Conservation (phyloP, 2,888 invertebrate genomes). For the Mactromeris polynyma region DNA sequence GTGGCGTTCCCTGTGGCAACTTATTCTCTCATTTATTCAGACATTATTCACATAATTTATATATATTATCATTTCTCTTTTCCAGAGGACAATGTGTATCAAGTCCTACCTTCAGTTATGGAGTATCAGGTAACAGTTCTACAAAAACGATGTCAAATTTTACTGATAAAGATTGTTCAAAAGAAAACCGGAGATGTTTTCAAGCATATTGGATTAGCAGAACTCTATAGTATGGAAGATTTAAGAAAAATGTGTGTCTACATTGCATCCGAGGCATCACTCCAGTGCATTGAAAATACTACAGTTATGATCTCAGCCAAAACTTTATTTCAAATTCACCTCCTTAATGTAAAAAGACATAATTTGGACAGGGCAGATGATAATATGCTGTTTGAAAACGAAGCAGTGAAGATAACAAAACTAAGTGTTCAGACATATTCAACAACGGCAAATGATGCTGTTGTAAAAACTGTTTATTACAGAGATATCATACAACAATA, state of each 20-base stretch:
- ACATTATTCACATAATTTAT: no score
- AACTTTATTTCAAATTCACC: background rate
- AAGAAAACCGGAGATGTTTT: background rate
- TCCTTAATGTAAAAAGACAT: background rate
- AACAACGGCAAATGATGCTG: no score
- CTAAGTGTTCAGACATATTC: background rate
- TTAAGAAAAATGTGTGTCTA: background rate
- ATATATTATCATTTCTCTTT: background rate
- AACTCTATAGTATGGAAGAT: background rate
- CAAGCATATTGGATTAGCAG: background rate
- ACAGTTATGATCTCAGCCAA: background rate
- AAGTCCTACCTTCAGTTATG: background rate
- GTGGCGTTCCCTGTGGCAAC: no score
- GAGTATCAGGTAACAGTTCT: conserved; percentile 18
- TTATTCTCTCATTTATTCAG: no score
- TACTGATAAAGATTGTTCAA: background rate
- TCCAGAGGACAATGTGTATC: conserved; percentile 15
- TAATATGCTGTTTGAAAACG: background rate
- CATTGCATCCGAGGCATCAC: background rate
- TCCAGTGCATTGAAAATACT: background rate
- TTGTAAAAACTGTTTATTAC: no score
- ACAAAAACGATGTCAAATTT: background rate
- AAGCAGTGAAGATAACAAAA: no score
- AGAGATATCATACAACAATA: no score
- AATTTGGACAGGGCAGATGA: background rate